Conservation (phyloP, 2,113 vertebrate species). For the Eublepharis macularius region DNA sequence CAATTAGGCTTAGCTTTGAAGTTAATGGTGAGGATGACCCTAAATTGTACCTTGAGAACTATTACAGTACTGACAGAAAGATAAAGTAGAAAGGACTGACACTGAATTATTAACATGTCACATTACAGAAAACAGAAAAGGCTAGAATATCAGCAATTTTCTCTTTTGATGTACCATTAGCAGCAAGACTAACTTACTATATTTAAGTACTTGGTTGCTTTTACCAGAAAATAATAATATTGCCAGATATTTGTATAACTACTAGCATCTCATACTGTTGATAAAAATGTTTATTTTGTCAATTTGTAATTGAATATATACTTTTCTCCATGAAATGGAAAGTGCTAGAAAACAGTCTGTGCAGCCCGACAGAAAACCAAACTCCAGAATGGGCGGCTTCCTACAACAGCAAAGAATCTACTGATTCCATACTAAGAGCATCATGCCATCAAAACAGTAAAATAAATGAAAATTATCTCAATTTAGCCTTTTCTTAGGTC, state of each 20-base stretch:
- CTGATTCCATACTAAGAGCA: not conserved
- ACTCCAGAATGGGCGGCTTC: not conserved
- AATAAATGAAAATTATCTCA: conserved; percentile 21
- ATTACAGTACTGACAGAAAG: conserved; percentile 11
- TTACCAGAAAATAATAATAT: not conserved
- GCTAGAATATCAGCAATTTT: not conserved
- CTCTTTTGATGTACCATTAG: conserved; percentile 1
- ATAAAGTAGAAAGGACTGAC: not conserved
- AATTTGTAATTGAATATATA: not conserved
- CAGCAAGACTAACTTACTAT: not conserved
- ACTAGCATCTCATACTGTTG: not conserved
- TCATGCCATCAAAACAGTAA: conserved; percentile 10
- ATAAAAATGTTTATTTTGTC: not conserved
- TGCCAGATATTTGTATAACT: not conserved
- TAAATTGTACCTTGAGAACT: not conserved
- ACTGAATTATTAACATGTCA: not conserved
- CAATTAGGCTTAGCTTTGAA: conserved; percentile 13
- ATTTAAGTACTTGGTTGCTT: not conserved
- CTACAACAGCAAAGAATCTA: conserved; percentile 14
- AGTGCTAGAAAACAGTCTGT: not conserved
- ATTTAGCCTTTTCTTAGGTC: conserved; percentile 17
- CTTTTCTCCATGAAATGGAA: not conserved
- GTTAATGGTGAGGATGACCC: conserved; percentile 5
- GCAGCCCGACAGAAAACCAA: not conserved
- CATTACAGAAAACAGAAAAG: not conserved